Evolutionary conservation across 1,140 invertebrate genomes (phyloP), one percentile per base, ranked within the genome.

Genomic region (Cyclargus thomasi): DNA sequence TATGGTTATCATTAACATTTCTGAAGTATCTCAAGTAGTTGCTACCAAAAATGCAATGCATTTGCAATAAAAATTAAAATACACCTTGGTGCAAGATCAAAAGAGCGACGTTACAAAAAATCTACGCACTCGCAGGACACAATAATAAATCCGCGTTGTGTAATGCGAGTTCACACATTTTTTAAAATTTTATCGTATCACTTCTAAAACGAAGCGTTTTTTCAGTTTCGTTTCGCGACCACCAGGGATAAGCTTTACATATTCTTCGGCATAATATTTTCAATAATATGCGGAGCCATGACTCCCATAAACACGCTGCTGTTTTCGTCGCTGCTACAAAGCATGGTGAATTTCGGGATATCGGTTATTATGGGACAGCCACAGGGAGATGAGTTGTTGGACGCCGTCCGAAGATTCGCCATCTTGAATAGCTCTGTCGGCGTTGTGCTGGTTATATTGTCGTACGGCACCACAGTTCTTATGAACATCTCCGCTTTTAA

Each of bases 281-380:
- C 94, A 0, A 70, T 93, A 1, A 81, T 91, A 53, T 93, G 93
- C 18, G 94, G 94, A 8, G 81, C 92, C 10, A 92, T 92, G 29
- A 92, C 94, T 47, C 95, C 95, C 0, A 73, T 94, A 7, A 94
- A 95, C 75, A 94, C 94, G 62, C 83, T 94, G 8, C 88, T 95
- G n/a, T 95, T 95, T 78, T 94, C 95, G 2, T 89, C 92, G 67
- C 87, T 96, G 65, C 92, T 94, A 0, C 92, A 93, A 81, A 89
- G 78, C 70, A 90, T 90, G 86, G 82, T 90, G 0, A 39, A 76
- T 21, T 88, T 78, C 66, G 81, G 79, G 11, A 78, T 84, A 6
- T 80, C 77, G 3, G 63, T 81, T 55, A 70, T 78, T 3, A 53
- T 67, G 0, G 77, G 74, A n/a, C 35, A 62, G 0, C 75, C 78